Percentiles rank a stretch among this genome's conserved stretches.
phyloP scores from a whole-genome alignment of 1,140 invertebrate genomes.

The Drosophila nebulosa region DNA sequence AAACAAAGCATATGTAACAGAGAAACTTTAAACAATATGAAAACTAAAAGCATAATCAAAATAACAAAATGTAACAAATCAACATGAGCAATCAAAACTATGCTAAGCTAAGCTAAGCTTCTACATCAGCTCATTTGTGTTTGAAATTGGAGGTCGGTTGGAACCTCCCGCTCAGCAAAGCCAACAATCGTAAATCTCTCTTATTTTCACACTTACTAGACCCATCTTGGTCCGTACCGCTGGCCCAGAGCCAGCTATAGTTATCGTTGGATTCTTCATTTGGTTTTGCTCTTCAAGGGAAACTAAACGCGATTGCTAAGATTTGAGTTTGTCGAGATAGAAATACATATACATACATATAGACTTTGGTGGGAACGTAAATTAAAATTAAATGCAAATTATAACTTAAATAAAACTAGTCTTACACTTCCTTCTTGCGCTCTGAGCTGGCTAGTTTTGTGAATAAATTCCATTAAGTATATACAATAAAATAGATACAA shows the following conservation, averaged over 20 bases:
- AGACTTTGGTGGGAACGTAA: neutral
- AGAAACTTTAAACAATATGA: constrained; percentile 1
- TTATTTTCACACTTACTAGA: constrained; percentile 58
- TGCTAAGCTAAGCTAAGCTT: constrained; percentile 48
- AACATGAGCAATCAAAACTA: constrained; percentile 17
- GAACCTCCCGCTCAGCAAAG: constrained; percentile 55
- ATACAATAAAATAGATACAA: constrained; percentile 31
- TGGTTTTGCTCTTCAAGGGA: constrained; percentile 59
- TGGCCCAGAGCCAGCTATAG: constrained; percentile 9
- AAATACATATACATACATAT: constrained; percentile 22
- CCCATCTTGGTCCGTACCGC: constrained; percentile 6
- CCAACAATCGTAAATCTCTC: constrained; percentile 10
- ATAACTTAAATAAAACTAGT: constrained; percentile 23
- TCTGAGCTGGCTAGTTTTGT: constrained; percentile 80
- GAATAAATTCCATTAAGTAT: constrained; percentile 30
- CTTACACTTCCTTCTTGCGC: constrained; percentile 83
- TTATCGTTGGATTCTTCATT: constrained; percentile 16
- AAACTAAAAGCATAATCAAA: constrained; percentile 3
- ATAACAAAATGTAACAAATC: constrained; percentile 20
- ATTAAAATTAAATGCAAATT: neutral
- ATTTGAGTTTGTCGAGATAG: constrained; percentile 15
- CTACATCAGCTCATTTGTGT: constrained; percentile 38
- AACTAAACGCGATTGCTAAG: constrained; percentile 67
- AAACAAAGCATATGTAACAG: neutral
- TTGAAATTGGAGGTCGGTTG: neutral